Evolutionary conservation across 2,797 vertebrate genomes (phyloP), one percentile per base, ranked within the genome.

Genomic region (Pseudomugil gertrudae): DNA sequence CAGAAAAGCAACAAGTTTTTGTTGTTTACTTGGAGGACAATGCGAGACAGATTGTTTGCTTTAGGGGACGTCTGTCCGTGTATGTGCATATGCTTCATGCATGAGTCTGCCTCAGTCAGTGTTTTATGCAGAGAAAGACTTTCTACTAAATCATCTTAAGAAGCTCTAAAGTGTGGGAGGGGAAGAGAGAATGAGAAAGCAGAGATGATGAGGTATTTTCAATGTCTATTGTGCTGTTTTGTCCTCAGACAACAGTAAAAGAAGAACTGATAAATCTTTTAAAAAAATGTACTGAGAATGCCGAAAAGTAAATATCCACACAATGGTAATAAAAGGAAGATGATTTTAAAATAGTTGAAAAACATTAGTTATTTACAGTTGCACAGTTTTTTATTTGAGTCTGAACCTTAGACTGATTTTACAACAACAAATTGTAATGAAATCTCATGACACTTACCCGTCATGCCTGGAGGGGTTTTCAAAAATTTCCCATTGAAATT

Each of bases 401-500:
- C 15, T 17, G 36, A 5, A 40, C 15, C 15, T 5, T 2, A 43
- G 38, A 43, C 5, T 43, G 47, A 48, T 51, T 50, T 51, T 6
- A 24, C 23, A 47, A 47, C 9, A 10, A 27, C 13, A 26, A 27
- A 14, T n/a, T n/a, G n/a, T n/a, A 48, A 23, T 10, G 21, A 51
- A 51, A 40, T 59, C 36, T 38, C 14, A 7, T 50, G 56, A 73
- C 61, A 79, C 95, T 86, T 95, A 98, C 98, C 96, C 95, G 97
- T 96, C 85, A 99, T 96, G 87, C 98, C 97, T 53, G 97, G 97
- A 77, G 97, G 98, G 55, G 96, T 99, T 96, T 98, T 98, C 92
- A 99, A 95, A 69, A 98, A 99, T 92, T 99, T 99, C 66, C 97
- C 98, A 74, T 99, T 99, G 94, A 99, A 99, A 94, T 98, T 97